A percentile compares a stretch with the other conserved stretches of the same genome.
Conservation (phyloP, 1,140 invertebrate species). For the Sinella curviseta region DNA sequence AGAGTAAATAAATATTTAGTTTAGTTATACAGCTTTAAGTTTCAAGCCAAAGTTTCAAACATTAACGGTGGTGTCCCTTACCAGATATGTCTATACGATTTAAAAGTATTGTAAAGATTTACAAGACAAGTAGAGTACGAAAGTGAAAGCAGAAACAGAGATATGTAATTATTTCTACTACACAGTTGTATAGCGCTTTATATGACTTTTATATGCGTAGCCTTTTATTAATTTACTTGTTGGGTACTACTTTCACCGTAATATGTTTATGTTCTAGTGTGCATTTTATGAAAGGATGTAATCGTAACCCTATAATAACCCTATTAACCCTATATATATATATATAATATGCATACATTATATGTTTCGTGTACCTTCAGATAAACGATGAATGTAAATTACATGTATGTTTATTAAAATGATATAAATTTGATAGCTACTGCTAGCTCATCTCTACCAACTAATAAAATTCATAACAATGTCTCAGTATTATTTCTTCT, state of each 20-base stretch:
- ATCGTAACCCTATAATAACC: background rate
- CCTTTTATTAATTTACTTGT: background rate
- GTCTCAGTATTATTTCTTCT: too few relatives aligned
- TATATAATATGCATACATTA: too few relatives aligned
- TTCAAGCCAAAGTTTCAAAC: too few relatives aligned
- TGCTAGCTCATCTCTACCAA: too few relatives aligned
- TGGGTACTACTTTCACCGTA: background rate
- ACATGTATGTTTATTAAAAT: background rate
- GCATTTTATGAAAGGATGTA: background rate
- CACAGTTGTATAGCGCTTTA: background rate
- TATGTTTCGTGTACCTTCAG: conserved; percentile 14
- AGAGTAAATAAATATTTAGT: too few relatives aligned
- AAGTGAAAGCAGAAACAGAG: too few relatives aligned
- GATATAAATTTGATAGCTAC: background rate
- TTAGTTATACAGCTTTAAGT: too few relatives aligned
- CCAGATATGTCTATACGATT: too few relatives aligned
- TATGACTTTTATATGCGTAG: background rate
- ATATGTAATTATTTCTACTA: background rate
- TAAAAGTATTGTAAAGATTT: too few relatives aligned
- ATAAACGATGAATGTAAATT: background rate
- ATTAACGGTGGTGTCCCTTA: too few relatives aligned
- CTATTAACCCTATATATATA: background rate
- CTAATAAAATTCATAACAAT: too few relatives aligned
- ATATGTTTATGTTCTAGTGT: background rate
- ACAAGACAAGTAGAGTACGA: too few relatives aligned